These are phyloP conservation scores for Temnopleurus reevesii DNA, from an alignment of 53 echinoderm and acorn worm species.

Conservation along the genomic window DNA sequence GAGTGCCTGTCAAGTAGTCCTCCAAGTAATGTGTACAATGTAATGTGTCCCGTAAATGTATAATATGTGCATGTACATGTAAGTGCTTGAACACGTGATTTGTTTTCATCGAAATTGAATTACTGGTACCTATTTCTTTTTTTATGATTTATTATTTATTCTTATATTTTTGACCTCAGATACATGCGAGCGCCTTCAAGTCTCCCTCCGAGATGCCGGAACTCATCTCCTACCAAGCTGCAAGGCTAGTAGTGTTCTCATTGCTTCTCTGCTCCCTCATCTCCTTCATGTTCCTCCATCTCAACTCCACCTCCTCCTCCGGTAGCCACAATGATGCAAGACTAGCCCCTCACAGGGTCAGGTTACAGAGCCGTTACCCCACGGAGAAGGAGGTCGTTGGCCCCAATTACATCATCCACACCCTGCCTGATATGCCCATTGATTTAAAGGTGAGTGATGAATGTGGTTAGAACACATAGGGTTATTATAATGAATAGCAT, in stretches of 20 bases:
- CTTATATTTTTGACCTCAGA: background rate
- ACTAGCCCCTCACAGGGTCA: constrained; percentile 16
- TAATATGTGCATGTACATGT: too few species aligned
- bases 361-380: constrained; percentile 30
- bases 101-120: too few species aligned
- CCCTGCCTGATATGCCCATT: constrained; percentile 7
- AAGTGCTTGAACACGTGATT: too few species aligned
- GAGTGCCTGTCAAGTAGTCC: too few species aligned
- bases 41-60: too few species aligned
- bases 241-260: background rate
- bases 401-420: constrained; percentile 12
- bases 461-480: background rate
- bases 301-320: background rate
- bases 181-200: background rate
- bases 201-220: background rate
- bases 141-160: background rate
- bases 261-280: background rate
- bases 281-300: background rate
- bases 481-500: too few species aligned
- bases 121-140: too few species aligned
- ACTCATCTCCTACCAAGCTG: background rate
- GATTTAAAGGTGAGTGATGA: constrained; percentile 38
- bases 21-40: too few species aligned
- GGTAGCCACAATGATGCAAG: background rate
- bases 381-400: constrained; percentile 42